phyloP scores from a whole-genome alignment of 1,140 invertebrate genomes.

The Pseudomyrmex cubaensis region DNA sequence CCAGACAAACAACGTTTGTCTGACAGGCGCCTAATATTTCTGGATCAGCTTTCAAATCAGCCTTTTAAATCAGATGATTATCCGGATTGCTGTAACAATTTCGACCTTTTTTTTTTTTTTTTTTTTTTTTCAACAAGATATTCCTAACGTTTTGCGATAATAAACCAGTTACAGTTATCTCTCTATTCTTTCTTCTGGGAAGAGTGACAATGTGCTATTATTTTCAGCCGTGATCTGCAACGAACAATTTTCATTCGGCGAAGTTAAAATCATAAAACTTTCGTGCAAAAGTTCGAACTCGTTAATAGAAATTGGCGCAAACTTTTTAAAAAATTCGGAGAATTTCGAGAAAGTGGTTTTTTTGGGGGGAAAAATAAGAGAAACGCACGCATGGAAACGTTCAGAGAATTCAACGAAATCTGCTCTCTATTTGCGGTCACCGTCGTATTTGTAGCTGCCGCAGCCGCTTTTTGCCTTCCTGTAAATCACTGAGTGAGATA shows the following conservation, averaged over 20 bases:
- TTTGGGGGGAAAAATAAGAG: not conserved
- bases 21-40: too few relatives aligned
- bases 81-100: too few relatives aligned
- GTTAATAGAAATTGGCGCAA: too few relatives aligned
- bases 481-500: conserved; percentile 21
- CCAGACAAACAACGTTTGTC: too few relatives aligned
- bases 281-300: not conserved
- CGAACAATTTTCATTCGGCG: not conserved
- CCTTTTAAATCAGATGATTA: too few relatives aligned
- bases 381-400: not conserved
- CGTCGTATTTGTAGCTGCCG: not conserved
- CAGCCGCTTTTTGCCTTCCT: conserved; percentile 28
- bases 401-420: conserved; percentile 25
- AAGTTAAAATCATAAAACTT: conserved; percentile 16
- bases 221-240: not conserved
- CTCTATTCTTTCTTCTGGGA: too few relatives aligned
- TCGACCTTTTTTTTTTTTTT: too few relatives aligned
- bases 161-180: too few relatives aligned
- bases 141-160: not conserved
- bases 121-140: too few relatives aligned
- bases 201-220: not conserved
- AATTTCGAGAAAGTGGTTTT: not conserved
- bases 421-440: conserved; percentile 11
- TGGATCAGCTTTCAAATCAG: too few relatives aligned
- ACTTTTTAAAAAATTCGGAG: not conserved